A percentile compares a stretch with the other conserved stretches of the same genome.
These are phyloP conservation scores for Echeneis naucrates DNA, from an alignment of 2,797 vertebrate genomes.

Conservation along the genomic window DNA sequence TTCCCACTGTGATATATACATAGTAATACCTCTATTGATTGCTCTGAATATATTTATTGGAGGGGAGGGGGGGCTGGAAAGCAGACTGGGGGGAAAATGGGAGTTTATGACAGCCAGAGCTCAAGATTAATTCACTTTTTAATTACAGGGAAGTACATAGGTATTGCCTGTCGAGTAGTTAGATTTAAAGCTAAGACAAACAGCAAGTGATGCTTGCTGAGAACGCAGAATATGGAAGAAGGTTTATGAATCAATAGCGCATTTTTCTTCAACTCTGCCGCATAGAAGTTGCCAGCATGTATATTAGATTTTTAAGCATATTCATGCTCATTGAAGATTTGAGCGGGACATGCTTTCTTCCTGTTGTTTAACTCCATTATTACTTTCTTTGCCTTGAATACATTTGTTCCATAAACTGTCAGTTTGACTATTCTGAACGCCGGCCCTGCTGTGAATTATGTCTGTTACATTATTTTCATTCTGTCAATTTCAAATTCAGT, in stretches of 20 bases:
- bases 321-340: slow-evolving; percentile 14
- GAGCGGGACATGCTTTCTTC: slow-evolving; percentile 25
- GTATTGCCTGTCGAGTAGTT: slow-evolving; percentile 66
- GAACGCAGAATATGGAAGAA: slow-evolving; percentile 66
- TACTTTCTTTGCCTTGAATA: slow-evolving; percentile 10
- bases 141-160: slow-evolving; percentile 77
- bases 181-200: slow-evolving; percentile 74
- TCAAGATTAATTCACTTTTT: slow-evolving; percentile 78
- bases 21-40: slow-evolving; percentile 70
- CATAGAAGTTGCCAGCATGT: slow-evolving; percentile 39
- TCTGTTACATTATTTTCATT: slow-evolving; percentile 21
- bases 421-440: slow-evolving; percentile 4
- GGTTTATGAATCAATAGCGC: slow-evolving; percentile 67
- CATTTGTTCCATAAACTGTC: slow-evolving; percentile 20
- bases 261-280: slow-evolving; percentile 58
- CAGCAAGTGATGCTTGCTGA: slow-evolving; percentile 66
- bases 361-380: slow-evolving; percentile 24
- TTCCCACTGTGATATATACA: slow-evolving; percentile 63
- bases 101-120: slow-evolving; percentile 67
- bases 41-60: slow-evolving; percentile 64
- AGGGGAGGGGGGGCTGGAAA: slow-evolving; percentile 22
- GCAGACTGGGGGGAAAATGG: slow-evolving; percentile 48
- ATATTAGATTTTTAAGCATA: slow-evolving; percentile 26
- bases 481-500: not conserved
- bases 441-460: slow-evolving; percentile 9